phyloP scores from a whole-genome alignment of 2,797 vertebrate genomes.

The Diplodus puntazzo region DNA sequence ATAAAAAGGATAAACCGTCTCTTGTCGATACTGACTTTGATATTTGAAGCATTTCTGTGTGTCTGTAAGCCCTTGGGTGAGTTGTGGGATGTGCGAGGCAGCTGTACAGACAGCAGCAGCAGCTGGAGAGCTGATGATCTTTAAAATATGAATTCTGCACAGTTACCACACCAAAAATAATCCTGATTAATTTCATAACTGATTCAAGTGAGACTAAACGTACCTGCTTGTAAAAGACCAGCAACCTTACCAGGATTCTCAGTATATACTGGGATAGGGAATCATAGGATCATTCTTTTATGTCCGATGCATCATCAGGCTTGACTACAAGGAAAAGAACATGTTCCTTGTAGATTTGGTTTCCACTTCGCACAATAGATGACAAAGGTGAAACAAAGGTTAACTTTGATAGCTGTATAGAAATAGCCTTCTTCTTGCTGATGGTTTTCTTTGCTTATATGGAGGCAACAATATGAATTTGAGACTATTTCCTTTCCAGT shows the following conservation, averaged over 20 bases:
- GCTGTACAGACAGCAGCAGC: conserved; percentile 7
- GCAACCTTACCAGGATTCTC: background rate
- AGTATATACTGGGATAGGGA: background rate
- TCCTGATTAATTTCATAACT: conserved; percentile 2
- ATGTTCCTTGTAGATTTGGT: no score
- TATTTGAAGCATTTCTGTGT: conserved; percentile 25
- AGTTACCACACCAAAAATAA: background rate
- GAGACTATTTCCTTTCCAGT: no score
- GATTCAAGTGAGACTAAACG: background rate
- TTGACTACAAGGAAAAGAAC: no score
- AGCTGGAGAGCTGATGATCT: background rate
- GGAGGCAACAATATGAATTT: no score
- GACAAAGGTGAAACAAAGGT: no score
- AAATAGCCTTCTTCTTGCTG: no score
- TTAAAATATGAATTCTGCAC: background rate
- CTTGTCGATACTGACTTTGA: background rate
- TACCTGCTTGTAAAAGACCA: background rate
- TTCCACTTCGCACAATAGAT: no score
- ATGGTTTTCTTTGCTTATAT: no score
- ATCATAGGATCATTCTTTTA: no score
- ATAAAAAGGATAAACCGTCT: background rate
- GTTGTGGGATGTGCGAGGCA: conserved; percentile 9
- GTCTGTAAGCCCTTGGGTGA: background rate
- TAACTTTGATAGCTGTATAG: no score
- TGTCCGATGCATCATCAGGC: no score